Conservation (phyloP, 2,888 invertebrate genomes). For the Omphaloscelis lunosa region DNA sequence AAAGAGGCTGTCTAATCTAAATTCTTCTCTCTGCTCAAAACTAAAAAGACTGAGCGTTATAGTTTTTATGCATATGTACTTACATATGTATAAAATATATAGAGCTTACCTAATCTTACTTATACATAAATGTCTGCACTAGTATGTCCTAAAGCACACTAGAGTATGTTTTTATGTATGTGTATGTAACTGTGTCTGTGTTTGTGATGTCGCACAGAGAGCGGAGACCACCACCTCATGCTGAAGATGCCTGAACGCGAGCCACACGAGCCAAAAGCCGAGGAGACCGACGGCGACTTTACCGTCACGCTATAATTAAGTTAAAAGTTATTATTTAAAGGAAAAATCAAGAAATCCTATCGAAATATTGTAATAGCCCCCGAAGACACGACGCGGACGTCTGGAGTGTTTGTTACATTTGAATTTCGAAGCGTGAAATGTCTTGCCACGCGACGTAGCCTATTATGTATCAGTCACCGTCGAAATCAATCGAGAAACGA, state of each 20-base stretch:
- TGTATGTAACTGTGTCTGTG: constrained; percentile 76
- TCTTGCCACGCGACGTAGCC: background rate
- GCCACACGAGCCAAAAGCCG: constrained; percentile 80
- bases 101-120: constrained; percentile 3
- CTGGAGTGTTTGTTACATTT: constrained; percentile 9
- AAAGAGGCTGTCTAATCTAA: background rate
- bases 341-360: constrained; percentile 3
- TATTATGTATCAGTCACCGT: constrained; percentile 29
- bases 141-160: constrained; percentile 46
- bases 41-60: constrained; percentile 14
- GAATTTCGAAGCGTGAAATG: constrained; percentile 15
- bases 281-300: constrained; percentile 85
- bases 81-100: too few relatives aligned
- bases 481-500: constrained; percentile 36
- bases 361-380: constrained; percentile 35
- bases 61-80: background rate
- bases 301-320: constrained; percentile 83
- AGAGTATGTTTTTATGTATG: constrained; percentile 60
- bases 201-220: constrained; percentile 88
- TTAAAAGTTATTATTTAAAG: background rate
- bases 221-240: constrained; percentile 82
- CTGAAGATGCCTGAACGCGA: constrained; percentile 84
- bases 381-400: constrained; percentile 1
- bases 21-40: constrained; percentile 15
- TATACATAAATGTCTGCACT: constrained; percentile 53